Evolutionary conservation across 2,113 vertebrate species (phyloP), one percentile per base, ranked within the genome.

Genomic region (Muntiacus muntjak): DNA sequence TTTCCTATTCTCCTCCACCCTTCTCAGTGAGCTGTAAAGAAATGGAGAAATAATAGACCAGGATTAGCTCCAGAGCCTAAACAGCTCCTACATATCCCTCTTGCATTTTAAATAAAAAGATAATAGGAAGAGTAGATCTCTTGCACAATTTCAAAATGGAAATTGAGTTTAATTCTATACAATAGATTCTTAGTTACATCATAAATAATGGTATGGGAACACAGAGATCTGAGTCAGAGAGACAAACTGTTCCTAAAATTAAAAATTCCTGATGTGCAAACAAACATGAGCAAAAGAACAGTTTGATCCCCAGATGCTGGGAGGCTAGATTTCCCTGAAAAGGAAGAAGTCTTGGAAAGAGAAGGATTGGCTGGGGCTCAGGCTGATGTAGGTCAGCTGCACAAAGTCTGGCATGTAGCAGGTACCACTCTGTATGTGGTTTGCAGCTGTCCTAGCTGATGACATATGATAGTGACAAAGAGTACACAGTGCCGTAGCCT

Each of bases 111-210:
- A 92, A 87, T 89, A 76, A 74, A 92, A 87, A 96, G 71, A 94
- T 91, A 89, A 74, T 30, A 74, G 79, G 62, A 36, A 40, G 79
- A 43, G 36, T 43, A 45, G 25, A 81, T 62, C 40, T 78, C 62
- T 87, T 78, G 33, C 55, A 91, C 43, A 91, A 94, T 87, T 94
- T 90, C 60, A 95, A 92, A 90, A 94, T 14, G 50, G 50, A 55
- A 95, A 93, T 57, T 64, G 83, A 90, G 33, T 95, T 97, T 87
- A 90, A 82, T 87, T 93, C 86, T 96, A 50, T 97, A 95, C 82
- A 97, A 89, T 76, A 96, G 95, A 89, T 62, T 89, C 87, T 58
- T n/a, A 71, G 23, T 91, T 81, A 43, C 86, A 89, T 95, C 94
- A 89, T 89, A 93, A 96, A 93, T 64, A 94, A 89, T 87, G 25